These are phyloP conservation scores for Scartelaos histophorus DNA, from an alignment of 2,113 vertebrate genomes.

Conservation along the genomic window DNA sequence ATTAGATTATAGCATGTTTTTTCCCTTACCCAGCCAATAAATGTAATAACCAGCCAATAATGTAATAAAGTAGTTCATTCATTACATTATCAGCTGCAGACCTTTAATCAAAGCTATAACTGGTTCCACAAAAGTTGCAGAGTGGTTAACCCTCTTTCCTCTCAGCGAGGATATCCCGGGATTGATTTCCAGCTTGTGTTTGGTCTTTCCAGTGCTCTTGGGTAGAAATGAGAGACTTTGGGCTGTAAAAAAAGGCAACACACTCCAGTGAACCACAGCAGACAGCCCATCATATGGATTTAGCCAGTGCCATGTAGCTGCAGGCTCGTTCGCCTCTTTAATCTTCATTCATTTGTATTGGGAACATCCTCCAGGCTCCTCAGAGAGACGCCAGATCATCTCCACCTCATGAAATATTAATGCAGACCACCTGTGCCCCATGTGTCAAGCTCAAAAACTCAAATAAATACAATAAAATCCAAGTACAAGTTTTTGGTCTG, in stretches of 20 bases:
- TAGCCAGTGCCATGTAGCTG: slow-evolving; percentile 21
- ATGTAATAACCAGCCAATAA: too few relatives aligned
- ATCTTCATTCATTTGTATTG: slow-evolving; percentile 56
- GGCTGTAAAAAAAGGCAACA: not conserved
- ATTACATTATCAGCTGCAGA: too few relatives aligned
- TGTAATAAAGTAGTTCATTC: too few relatives aligned
- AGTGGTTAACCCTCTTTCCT: not conserved
- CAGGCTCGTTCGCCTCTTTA: slow-evolving; percentile 34
- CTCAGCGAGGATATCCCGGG: not conserved
- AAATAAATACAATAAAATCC: slow-evolving; percentile 15
- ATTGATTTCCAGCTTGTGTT: not conserved
- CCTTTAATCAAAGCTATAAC: too few relatives aligned
- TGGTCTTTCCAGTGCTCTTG: not conserved
- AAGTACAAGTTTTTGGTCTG: too few relatives aligned
- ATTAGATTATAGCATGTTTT: too few relatives aligned
- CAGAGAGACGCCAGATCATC: slow-evolving; percentile 40
- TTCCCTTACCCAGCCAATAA: too few relatives aligned
- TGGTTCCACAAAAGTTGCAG: not conserved
- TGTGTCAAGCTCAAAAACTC: slow-evolving; percentile 36
- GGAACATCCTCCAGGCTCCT: slow-evolving; percentile 19
- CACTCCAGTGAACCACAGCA: slow-evolving; percentile 15
- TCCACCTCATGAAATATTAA: slow-evolving; percentile 49
- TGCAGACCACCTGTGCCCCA: slow-evolving; percentile 40
- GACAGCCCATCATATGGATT: slow-evolving; percentile 25
- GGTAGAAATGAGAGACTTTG: not conserved